These are phyloP conservation scores for Paradisaea rubra DNA, from an alignment of 2,113 vertebrate genomes.

Conservation along the genomic window DNA sequence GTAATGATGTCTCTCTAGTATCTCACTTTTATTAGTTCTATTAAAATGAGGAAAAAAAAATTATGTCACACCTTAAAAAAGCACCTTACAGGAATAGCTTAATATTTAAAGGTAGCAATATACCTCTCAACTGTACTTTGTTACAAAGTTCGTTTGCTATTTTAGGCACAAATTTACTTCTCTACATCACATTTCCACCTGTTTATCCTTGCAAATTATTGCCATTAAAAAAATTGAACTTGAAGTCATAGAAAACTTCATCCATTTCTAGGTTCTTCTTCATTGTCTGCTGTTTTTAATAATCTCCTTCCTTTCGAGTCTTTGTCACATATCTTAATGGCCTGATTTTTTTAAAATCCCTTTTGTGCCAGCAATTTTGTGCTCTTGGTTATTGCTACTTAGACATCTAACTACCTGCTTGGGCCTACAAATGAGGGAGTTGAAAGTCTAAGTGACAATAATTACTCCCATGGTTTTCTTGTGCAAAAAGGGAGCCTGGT, in stretches of 20 bases:
- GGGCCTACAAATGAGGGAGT: neutral
- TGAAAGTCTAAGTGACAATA: neutral
- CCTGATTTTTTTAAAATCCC: neutral
- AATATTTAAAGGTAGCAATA: conserved; percentile 65
- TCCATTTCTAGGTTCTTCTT: neutral
- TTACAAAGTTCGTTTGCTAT: conserved; percentile 30
- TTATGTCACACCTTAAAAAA: conserved; percentile 65
- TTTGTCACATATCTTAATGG: neutral
- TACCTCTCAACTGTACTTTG: conserved; percentile 20
- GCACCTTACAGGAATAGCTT: conserved; percentile 55
- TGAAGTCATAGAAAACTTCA: neutral
- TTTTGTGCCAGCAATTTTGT: neutral
- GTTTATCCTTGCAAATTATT: conserved; percentile 52
- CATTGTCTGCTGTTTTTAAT: neutral
- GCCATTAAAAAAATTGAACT: neutral
- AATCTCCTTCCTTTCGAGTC: neutral
- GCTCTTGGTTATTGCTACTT: conserved; percentile 9
- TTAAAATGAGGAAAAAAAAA: conserved; percentile 66
- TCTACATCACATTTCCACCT: neutral
- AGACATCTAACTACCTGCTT: neutral
- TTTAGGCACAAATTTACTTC: conserved; percentile 17
- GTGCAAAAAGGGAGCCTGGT: neutral
- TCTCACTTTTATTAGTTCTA: conserved; percentile 73
- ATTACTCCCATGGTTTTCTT: neutral
- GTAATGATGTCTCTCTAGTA: conserved; percentile 69